Evolutionary conservation across 2,797 vertebrate species (phyloP), one percentile per base, ranked within the genome.

Genomic region (Limnodromus scolopaceus): DNA sequence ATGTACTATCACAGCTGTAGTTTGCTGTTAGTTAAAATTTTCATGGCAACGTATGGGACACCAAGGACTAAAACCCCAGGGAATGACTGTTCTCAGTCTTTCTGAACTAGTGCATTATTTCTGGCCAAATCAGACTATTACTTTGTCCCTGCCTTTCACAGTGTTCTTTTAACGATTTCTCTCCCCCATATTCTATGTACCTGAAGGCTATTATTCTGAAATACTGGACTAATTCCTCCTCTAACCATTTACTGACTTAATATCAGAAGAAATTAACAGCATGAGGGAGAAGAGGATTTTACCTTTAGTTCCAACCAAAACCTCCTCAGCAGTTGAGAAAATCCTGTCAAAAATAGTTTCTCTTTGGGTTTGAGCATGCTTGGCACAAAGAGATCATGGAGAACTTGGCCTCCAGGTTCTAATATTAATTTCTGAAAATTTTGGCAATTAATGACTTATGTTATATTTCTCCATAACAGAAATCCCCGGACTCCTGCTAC

Each of bases 11-110:
- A 70, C 38, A 70, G 11, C 20, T 64, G 30, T 18, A 45, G 38
- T 14, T 6, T 57, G 16, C 24, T 49, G 25, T 41, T 77, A 64
- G n/a, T 49, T 75, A 55, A 68, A 63, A 39, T 60, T 32, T 89
- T 65, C 23, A 30, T 19, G 12, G 30, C 14, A 18, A 25, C 11
- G 7, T 45, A 51, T 27, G 9, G n/a, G 55, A 86, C 16, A 39
- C 16, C n/a, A 63, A 58, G 14, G 38, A 32, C 38, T 76, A 46
- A 51, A 76, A 45, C 3, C 30, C 34, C 58, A 39, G 16, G 23
- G 38, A 38, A 23, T 0, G 1, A n/a, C 19, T 43, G 3, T 39
- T 78, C 58, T 78, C 2, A 0, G 5, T 71, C n/a, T 45, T 45
- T 49, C 23, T 57, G 28, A 57, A 39, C 43, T 78, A 49, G n/a